Evolutionary conservation across 1,140 invertebrate genomes (phyloP).

Genomic region (Melitaea cinxia): DNA sequence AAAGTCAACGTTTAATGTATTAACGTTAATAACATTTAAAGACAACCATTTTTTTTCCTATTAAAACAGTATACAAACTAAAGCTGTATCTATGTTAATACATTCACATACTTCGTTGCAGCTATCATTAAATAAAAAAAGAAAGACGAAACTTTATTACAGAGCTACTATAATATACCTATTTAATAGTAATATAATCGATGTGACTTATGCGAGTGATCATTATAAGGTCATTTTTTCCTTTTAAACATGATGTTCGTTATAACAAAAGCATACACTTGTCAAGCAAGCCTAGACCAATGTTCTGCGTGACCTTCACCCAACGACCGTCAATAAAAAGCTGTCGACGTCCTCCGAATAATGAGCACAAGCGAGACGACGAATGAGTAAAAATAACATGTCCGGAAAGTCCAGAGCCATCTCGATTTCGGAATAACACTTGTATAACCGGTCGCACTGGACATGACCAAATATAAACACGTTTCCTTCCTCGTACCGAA

Average conservation of each 20-base stretch:
- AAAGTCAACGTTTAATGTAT: no score
- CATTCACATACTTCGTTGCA: no score
- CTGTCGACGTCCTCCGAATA: conserved; percentile 54
- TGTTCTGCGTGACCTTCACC: conserved; percentile 66
- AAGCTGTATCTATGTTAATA: not conserved
- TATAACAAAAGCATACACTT: conserved; percentile 30
- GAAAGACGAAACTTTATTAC: not conserved
- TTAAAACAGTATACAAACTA: not conserved
- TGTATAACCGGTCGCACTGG: conserved; percentile 69
- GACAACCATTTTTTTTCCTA: no score
- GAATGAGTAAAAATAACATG: conserved; percentile 50
- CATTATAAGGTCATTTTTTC: conserved; percentile 15
- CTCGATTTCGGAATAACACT: conserved; percentile 79
- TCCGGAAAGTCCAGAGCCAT: conserved; percentile 76
- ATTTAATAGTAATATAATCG: not conserved
- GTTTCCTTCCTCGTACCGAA: conserved; percentile 74
- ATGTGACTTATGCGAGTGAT: conserved; percentile 16
- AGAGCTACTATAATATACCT: not conserved
- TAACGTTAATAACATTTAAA: no score
- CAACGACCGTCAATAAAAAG: conserved; percentile 63
- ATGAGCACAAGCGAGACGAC: conserved; percentile 45
- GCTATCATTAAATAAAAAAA: no score
- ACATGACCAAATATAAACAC: conserved; percentile 70
- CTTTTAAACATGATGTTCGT: conserved; percentile 36
- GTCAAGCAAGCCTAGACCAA: conserved; percentile 48